A percentile compares a stretch with the other conserved stretches of the same genome.
phyloP scores from a whole-genome alignment of 2,888 invertebrate genomes.

The Pammene fasciana region DNA sequence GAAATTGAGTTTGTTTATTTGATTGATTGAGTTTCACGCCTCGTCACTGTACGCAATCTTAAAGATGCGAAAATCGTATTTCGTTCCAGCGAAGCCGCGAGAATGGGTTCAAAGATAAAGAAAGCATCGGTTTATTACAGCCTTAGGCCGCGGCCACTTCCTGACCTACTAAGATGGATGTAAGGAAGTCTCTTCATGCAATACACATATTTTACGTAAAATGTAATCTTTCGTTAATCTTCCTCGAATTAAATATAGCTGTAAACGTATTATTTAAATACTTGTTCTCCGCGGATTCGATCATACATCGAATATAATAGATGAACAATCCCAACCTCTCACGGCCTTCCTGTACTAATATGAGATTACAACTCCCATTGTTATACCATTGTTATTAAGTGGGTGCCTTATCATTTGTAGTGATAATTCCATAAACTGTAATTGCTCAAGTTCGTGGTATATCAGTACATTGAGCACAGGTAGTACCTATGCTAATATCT shows the following conservation, averaged over 20 bases:
- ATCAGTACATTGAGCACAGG: too few relatives aligned
- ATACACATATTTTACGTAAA: neutral
- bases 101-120: conserved; percentile 24
- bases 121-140: conserved; percentile 18
- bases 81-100: neutral
- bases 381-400: conserved; percentile 21
- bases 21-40: conserved; percentile 22
- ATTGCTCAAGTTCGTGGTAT: too few relatives aligned
- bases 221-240: too few relatives aligned
- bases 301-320: neutral
- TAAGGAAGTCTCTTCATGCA: neutral
- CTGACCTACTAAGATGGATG: neutral
- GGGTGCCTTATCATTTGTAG: conserved; percentile 10
- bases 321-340: conserved; percentile 19
- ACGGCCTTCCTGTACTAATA: conserved; percentile 15
- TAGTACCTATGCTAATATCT: too few relatives aligned
- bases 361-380: conserved; percentile 26
- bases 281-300: neutral
- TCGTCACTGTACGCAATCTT: conserved; percentile 9
- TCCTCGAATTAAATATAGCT: too few relatives aligned
- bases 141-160: neutral
- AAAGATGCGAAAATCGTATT: conserved; percentile 10
- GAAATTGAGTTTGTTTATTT: conserved; percentile 23
- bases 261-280: conserved; percentile 1
- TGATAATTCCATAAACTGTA: too few relatives aligned